Conservation (phyloP, 2,113 vertebrate genomes). For the Miniopterus natalensis region DNA sequence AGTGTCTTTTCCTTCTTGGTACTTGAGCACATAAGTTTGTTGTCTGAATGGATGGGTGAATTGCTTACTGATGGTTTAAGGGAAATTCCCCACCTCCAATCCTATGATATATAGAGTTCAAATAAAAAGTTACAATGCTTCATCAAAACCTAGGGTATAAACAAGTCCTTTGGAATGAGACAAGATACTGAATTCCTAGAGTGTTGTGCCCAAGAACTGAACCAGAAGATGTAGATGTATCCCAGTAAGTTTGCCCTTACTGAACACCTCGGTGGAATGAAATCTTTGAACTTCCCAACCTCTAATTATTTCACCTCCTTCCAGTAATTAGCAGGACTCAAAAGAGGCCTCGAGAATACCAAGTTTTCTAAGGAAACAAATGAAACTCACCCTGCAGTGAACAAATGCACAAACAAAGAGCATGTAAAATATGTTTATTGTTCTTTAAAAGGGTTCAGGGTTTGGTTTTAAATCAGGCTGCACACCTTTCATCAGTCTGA, state of each 20-base stretch:
- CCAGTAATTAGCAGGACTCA: slow-evolving; percentile 55
- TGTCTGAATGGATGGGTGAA: background rate
- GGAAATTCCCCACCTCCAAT: background rate
- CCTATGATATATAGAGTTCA: background rate
- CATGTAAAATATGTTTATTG: slow-evolving; percentile 80
- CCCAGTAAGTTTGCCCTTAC: background rate
- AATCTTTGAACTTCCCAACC: slow-evolving; percentile 37
- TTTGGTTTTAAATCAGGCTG: slow-evolving; percentile 82
- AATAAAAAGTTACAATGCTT: slow-evolving; percentile 54
- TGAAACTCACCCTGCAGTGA: slow-evolving; percentile 36
- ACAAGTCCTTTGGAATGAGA: slow-evolving; percentile 70
- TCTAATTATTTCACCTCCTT: slow-evolving; percentile 42
- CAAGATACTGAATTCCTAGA: slow-evolving; percentile 70
- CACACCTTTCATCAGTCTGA: slow-evolving; percentile 75
- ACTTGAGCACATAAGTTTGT: background rate
- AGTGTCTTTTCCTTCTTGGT: background rate
- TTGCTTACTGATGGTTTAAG: background rate
- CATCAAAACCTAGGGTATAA: background rate
- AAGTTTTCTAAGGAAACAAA: slow-evolving; percentile 42
- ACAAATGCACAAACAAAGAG: slow-evolving; percentile 72
- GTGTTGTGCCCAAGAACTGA: slow-evolving; percentile 67
- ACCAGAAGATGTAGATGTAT: slow-evolving; percentile 39
- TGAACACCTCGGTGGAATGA: background rate
- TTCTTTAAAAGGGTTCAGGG: slow-evolving; percentile 80
- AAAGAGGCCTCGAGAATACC: slow-evolving; percentile 45